Base-by-base conservation (phyloP, 2,113 vertebrate genomes). In the Taurulus bubalis region DNA sequence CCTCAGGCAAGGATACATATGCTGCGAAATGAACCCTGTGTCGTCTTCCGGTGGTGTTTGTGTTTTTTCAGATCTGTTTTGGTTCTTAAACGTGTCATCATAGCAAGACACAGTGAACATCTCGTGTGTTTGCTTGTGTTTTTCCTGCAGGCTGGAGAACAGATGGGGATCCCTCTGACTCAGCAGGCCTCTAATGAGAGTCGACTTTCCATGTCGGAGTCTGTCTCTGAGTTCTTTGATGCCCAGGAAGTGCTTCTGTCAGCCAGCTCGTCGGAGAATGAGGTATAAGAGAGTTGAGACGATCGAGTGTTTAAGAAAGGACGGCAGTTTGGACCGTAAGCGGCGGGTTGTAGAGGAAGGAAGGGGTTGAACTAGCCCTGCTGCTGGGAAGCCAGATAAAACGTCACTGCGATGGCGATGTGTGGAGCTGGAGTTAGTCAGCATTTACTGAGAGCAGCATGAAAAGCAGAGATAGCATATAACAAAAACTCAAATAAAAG, bases 171-270 rank as follows among this genome's bases (percentile, higher is more conserved):
- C 93, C 98, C 98, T 75, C 92, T 99, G 83, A 97, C 97, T 83
- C 98, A 99, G 92, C 97, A 99, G 95, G 96, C 97, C 88, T 96
- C 97, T 92, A 98, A 98, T 78, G 98, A 99, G 94, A 99, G 98
- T 91, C 96, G 97, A 85, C 96, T 99, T 70, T 99, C 98, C 91
- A 99, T 99, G 98, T 99, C 98, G 12, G 98, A 99, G 92, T 99
- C 98, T 0, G 96, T 99, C 82, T 99, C 98, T 0, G 98, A 99
- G 94, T 99, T 99, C 94, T 99, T 99, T 73, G 98, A 99, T 62
- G 98, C 98, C 85, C 98, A 99, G 86, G 98, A 99, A 91, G 98
- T 99, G 85, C 98, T 99, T 67, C 94, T 99, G 0, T 99, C 98
- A 66, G 98, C 98, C 84, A 99, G 98, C 91, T 99, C 98, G 0